Evolutionary conservation across 2,888 invertebrate genomes (phyloP), one percentile per base, ranked within the genome.

Genomic region (Idaea straminata): DNA sequence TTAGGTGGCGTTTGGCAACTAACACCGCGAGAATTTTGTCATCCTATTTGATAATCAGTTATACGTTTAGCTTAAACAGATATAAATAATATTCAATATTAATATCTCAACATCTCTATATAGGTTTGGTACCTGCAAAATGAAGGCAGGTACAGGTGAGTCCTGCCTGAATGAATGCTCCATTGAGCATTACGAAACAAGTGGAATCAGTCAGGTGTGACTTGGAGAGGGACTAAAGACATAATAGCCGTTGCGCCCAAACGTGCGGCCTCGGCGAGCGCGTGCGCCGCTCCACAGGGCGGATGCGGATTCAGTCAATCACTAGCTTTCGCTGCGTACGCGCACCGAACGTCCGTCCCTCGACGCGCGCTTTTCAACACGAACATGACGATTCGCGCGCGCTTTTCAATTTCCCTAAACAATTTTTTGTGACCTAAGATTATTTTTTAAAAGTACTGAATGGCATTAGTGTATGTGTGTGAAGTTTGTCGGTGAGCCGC

Each of bases 241-340:
- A 78, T 81, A 83, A 84, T 83, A 77, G 75, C 72, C 83, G 88
- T 89, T 89, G 90, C 91, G 84, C 82, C 86, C 84, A 83, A 84
- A 76, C 88, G 86, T 84, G 84, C 82, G 81, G 76, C 81, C 77
- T 76, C 79, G 72, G 72, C 83, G 86, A 87, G 87, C 85, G 80
- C 78, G 80, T 77, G 81, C 78, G 76, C 68, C 66, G 64, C 64
- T 64, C 66, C 83, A 80, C 79, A 74, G 79, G 75, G 80, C 81
- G 79, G 78, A 75, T 75, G 73, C 77, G 76, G 75, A 74, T 71
- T 88, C 91, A 90, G 91, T 91, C 76, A 77, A 76, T 77, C 74
- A 80, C 78, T 81, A 84, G 86, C 91, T 86, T 85, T 85, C 84
- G 83, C 70, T 87, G 91, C 89, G 91, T 83, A 77, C 85, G 86